A percentile compares a stretch with the other conserved stretches of the same genome.
Evolutionary conservation across 2,888 invertebrate genomes (phyloP).

Genomic region (Rhamphomyia laevipes): DNA sequence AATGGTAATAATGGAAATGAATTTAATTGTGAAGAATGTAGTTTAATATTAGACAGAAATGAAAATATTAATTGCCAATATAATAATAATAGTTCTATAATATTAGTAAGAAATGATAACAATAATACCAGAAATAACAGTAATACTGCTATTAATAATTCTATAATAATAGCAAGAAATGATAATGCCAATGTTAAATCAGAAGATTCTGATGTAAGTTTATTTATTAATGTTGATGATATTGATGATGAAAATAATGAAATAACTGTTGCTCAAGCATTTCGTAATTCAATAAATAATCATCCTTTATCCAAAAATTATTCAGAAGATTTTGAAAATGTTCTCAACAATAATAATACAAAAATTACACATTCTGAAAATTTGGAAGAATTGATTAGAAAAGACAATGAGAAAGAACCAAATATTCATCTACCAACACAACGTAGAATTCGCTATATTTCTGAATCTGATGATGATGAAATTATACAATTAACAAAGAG

Average conservation of each 20-base stretch:
- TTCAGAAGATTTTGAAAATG: not conserved
- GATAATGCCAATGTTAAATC: not conserved
- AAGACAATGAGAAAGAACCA: too few species aligned
- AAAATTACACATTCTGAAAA: too few species aligned
- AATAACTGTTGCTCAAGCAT: not conserved
- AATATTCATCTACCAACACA: too few species aligned
- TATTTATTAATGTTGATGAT: conserved; percentile 4
- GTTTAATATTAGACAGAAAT: not conserved
- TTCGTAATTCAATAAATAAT: not conserved
- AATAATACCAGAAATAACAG: not conserved
- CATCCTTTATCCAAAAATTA: not conserved
- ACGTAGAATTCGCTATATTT: too few species aligned
- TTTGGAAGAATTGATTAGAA: too few species aligned
- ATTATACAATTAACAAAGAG: too few species aligned
- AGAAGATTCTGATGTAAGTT: conserved; percentile 1
- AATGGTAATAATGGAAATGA: not conserved
- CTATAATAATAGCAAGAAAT: not conserved
- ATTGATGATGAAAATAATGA: not conserved
- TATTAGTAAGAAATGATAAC: not conserved
- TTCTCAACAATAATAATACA: too few species aligned
- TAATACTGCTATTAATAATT: too few species aligned
- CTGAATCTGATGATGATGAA: too few species aligned
- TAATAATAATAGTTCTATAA: not conserved
- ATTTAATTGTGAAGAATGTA: conserved; percentile 10
- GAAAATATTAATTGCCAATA: too few species aligned